phyloP scores from a whole-genome alignment of 92 coral and sea anemone genomes.

The Ricordea florida region DNA sequence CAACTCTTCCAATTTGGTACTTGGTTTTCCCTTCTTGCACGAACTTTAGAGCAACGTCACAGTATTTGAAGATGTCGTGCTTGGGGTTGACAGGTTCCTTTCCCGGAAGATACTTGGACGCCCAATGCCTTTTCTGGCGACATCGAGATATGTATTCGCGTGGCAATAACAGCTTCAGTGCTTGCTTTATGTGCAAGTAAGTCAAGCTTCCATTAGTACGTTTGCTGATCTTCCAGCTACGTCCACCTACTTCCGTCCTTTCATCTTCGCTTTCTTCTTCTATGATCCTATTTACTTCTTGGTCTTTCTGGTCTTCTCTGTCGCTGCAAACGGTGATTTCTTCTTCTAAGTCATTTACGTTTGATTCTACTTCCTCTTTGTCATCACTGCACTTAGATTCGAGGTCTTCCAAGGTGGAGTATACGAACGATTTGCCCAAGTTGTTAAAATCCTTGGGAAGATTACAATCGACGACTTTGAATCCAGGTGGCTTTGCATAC shows the following conservation, averaged over 20 bases:
- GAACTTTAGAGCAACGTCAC: conserved; percentile 14
- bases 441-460: conserved; percentile 28
- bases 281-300: not conserved
- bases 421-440: not conserved
- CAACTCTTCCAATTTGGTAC: conserved; percentile 1
- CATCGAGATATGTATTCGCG: conserved; percentile 19
- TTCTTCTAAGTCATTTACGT: not conserved
- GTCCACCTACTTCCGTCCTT: not conserved
- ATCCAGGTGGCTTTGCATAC: conserved; percentile 19
- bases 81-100: conserved; percentile 28
- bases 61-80: conserved; percentile 23
- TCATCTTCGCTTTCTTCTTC: not conserved
- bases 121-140: conserved; percentile 36
- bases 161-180: conserved; percentile 25
- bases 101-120: conserved; percentile 42
- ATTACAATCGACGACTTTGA: conserved; percentile 3
- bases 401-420: not conserved
- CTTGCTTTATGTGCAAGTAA: conserved; percentile 32
- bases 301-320: not conserved
- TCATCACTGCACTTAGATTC: not conserved
- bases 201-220: not conserved
- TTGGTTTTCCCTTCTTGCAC: not conserved
- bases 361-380: not conserved
- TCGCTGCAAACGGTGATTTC: not conserved
- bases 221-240: conserved; percentile 29